Evolutionary conservation across 2,888 invertebrate species (phyloP), one percentile per base, ranked within the genome.

Genomic region (Coecobrya sp.): DNA sequence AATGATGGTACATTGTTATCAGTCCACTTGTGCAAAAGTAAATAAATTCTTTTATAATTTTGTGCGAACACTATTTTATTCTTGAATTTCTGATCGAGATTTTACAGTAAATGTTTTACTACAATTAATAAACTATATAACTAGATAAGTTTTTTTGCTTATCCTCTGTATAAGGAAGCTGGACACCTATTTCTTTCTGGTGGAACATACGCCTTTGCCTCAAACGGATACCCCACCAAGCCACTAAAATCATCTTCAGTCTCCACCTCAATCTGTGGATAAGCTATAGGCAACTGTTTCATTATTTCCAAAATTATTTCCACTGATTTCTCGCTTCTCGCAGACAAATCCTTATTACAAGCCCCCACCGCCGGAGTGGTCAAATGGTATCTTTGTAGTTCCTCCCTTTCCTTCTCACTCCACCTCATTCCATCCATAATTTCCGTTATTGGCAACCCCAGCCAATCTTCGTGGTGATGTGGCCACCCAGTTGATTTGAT

Each of bases 241-340:
- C 65, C 65, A 65, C 65, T 65, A 65, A 65, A 65, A 11, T 65
- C 65, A 13, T 65, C 65, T 11, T 65, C 65, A 0, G 65, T 65
- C 0, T 65, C 27, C 65, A 65, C 65, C 1, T 11, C 13, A 22
- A 27, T 27, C 0, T 2, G 65, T 11, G 65, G 65, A 65, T 36
- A 11, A 19, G 5, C 0, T 13, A 59, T 59, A 19, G 19, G 59
- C 19, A 8, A 8, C 59, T 59, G 65, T 65, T 1, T 4, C 19
- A 25, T 65, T 25, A 2, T 13, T 10, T 22, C 65, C 13, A 65
- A 27, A 65, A 19, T 25, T 25, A 4, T 3, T 8, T 2, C 0
- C 0, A 65, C 4, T 1, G 65, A 65, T 13, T 65, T 25, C 27
- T 13, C 13, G 4, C 65, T 11, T 27, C 65, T 22, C 2, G 65